Percentiles rank a stretch among this genome's conserved stretches.
Conservation (phyloP, 2,113 vertebrate genomes). For the Salvelinus sp. region DNA sequence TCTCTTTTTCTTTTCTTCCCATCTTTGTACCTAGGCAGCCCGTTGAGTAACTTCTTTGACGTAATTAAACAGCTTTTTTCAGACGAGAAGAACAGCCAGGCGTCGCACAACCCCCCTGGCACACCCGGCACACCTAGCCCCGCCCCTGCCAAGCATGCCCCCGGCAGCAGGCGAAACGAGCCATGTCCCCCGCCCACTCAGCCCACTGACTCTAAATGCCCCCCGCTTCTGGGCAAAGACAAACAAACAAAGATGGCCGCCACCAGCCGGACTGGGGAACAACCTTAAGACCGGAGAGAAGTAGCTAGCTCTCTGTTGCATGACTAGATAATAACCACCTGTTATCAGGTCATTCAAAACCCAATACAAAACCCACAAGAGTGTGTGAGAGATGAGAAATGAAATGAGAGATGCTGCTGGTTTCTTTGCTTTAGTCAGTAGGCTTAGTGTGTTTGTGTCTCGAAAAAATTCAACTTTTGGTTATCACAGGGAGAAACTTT, state of each 20-base stretch:
- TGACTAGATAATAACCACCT: slow-evolving; percentile 51
- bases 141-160: slow-evolving; percentile 83
- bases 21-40: slow-evolving; percentile 89
- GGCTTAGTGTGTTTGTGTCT: slow-evolving; percentile 7
- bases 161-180: slow-evolving; percentile 84
- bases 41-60: slow-evolving; percentile 98
- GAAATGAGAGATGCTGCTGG: slow-evolving; percentile 65
- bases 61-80: slow-evolving; percentile 99
- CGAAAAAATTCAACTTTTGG: slow-evolving; percentile 50
- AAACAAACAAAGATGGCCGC: slow-evolving; percentile 83
- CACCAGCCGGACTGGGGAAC: slow-evolving; percentile 86
- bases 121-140: slow-evolving; percentile 75
- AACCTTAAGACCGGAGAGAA: slow-evolving; percentile 77
- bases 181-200: slow-evolving; percentile 37
- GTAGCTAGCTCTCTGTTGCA: slow-evolving; percentile 55
- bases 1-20: slow-evolving; percentile 75
- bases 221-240: slow-evolving; percentile 85
- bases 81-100: slow-evolving; percentile 95
- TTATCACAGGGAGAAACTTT: slow-evolving; percentile 58
- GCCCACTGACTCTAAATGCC: slow-evolving; percentile 22
- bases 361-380: slow-evolving; percentile 5
- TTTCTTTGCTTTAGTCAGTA: slow-evolving; percentile 58
- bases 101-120: slow-evolving; percentile 83
- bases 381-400: slow-evolving; percentile 22
- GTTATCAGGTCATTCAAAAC: slow-evolving; percentile 41